Percentiles rank a stretch among this genome's conserved stretches.
Evolutionary conservation across 2,888 invertebrate species (phyloP).

Genomic region (Ligdia adustata): DNA sequence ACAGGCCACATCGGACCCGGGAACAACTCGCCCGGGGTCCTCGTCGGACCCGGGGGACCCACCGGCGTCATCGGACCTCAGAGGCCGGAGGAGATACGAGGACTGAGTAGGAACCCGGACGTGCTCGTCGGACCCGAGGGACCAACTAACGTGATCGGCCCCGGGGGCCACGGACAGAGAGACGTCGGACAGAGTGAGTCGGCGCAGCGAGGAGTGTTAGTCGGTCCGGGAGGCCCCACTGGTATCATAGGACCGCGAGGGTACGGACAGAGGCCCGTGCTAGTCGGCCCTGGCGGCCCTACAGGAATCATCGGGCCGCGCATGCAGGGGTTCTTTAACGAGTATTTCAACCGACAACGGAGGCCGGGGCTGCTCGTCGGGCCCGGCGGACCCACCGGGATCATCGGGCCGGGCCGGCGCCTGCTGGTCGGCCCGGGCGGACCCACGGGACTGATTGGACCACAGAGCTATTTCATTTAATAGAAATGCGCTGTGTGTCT

Average conservation of each 20-base stretch:
- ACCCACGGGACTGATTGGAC: slow-evolving; percentile 65
- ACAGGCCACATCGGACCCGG: slow-evolving; percentile 42
- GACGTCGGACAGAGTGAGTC: slow-evolving; percentile 36
- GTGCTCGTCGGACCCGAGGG: slow-evolving; percentile 74
- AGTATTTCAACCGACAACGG: slow-evolving; percentile 50
- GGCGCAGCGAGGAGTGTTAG: slow-evolving; percentile 62
- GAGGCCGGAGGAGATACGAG: no score
- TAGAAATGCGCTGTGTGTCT: no score
- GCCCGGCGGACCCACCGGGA: slow-evolving; percentile 66
- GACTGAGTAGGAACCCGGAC: slow-evolving; percentile 37
- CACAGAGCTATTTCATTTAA: slow-evolving; percentile 68
- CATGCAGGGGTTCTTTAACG: slow-evolving; percentile 28
- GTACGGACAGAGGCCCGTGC: slow-evolving; percentile 47
- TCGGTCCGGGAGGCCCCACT: slow-evolving; percentile 70
- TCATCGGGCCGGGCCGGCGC: slow-evolving; percentile 50
- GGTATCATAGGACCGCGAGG: slow-evolving; percentile 46
- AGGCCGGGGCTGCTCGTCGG: slow-evolving; percentile 58
- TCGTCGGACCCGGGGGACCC: slow-evolving; percentile 28
- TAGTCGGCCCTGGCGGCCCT: slow-evolving; percentile 75
- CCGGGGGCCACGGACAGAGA: slow-evolving; percentile 44
- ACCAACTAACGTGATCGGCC: slow-evolving; percentile 46
- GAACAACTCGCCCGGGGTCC: not conserved
- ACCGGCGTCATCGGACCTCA: not conserved
- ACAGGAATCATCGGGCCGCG: slow-evolving; percentile 52
- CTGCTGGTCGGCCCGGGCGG: slow-evolving; percentile 72